Percentiles rank a stretch among this genome's conserved stretches.
Conservation (phyloP, 2,888 invertebrate species). For the Corbicula japonica region DNA sequence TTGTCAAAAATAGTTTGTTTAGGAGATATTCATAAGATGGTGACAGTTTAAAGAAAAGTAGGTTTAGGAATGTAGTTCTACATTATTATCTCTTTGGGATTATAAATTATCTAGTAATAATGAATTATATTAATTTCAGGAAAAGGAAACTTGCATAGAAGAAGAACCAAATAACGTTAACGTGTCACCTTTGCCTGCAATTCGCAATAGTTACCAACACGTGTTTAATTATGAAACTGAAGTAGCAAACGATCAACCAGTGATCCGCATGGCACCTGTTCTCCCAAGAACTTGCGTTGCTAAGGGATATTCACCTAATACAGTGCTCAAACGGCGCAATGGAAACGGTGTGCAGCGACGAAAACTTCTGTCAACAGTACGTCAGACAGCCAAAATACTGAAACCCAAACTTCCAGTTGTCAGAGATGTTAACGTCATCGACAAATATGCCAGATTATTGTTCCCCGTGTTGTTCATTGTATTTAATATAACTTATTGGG, state of each 20-base stretch:
- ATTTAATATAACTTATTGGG: constrained; percentile 98
- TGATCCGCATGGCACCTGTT: constrained; percentile 77
- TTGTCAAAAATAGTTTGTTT: neutral
- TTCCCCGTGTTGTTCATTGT: constrained; percentile 98
- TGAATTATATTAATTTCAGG: constrained; percentile 42
- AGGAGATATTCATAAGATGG: too few relatives aligned
- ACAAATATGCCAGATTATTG: constrained; percentile 97
- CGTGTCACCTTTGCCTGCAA: constrained; percentile 94
- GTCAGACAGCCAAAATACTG: constrained; percentile 81
- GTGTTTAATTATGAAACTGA: constrained; percentile 78
- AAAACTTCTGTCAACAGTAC: constrained; percentile 78
- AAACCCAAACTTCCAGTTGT: constrained; percentile 87
- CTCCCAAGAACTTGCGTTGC: constrained; percentile 78
- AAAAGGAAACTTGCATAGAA: constrained; percentile 63
- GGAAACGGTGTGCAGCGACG: constrained; percentile 69
- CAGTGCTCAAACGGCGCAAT: constrained; percentile 75
- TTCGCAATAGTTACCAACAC: constrained; percentile 87
- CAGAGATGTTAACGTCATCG: constrained; percentile 98
- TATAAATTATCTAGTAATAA: too few relatives aligned
- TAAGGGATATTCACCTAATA: constrained; percentile 78
- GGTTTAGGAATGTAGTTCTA: neutral
- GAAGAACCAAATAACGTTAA: constrained; percentile 96
- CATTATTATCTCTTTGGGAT: neutral
- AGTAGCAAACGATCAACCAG: constrained; percentile 70
- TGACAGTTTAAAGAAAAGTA: neutral